These are phyloP conservation scores for Ichneumoninae sp. DNA, from an alignment of 2,888 invertebrate species.

Conservation along the genomic window DNA sequence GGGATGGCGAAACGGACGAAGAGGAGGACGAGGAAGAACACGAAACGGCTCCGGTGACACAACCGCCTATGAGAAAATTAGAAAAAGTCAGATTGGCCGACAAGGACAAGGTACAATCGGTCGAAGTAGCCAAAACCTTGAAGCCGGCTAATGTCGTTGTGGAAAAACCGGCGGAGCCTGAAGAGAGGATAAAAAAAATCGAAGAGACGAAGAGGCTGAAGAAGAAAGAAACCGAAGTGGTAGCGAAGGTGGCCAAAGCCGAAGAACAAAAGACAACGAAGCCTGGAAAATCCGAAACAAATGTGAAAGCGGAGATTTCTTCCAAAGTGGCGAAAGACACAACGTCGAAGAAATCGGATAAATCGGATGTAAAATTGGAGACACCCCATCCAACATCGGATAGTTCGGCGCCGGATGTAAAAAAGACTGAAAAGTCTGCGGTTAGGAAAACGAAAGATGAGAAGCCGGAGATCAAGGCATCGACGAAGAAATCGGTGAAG, in stretches of 20 bases:
- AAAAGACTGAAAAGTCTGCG: constrained; percentile 38
- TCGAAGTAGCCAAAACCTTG: constrained; percentile 44
- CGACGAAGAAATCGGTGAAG: constrained; percentile 70
- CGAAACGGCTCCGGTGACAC: constrained; percentile 61
- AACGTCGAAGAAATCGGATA: constrained; percentile 37
- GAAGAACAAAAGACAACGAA: constrained; percentile 41
- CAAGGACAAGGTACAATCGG: constrained; percentile 74
- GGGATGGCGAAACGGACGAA: constrained; percentile 31
- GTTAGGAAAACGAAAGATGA: constrained; percentile 56
- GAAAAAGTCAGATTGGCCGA: constrained; percentile 79
- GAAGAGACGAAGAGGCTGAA: constrained; percentile 55
- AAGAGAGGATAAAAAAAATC: constrained; percentile 59
- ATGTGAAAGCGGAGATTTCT: constrained; percentile 62
- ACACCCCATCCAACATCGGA: constrained; percentile 8
- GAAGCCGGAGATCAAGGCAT: constrained; percentile 37
- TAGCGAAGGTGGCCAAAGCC: constrained; percentile 31
- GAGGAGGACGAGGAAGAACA: constrained; percentile 64
- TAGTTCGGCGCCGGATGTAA: not conserved
- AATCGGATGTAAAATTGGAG: constrained; percentile 58
- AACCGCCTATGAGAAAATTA: constrained; percentile 70
- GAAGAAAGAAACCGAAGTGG: constrained; percentile 18
- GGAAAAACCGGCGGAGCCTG: constrained; percentile 26
- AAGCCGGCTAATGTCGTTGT: constrained; percentile 30
- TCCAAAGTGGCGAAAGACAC: constrained; percentile 47
- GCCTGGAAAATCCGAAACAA: constrained; percentile 64